These are phyloP conservation scores for Aspidoscelis tigris DNA, from an alignment of 2,113 vertebrate genomes.

Conservation along the genomic window DNA sequence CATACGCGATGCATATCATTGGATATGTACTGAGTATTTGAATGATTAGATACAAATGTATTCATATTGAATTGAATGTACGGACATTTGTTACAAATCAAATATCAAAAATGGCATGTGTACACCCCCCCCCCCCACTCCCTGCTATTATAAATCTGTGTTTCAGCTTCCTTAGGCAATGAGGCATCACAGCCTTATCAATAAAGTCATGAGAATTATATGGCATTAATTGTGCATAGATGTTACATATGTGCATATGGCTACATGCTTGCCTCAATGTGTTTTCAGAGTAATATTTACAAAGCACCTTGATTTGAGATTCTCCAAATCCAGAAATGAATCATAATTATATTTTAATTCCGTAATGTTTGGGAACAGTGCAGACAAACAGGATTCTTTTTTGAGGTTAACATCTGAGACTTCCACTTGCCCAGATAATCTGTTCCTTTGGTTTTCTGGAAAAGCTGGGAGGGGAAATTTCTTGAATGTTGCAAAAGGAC, in stretches of 20 bases:
- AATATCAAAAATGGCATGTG: no score
- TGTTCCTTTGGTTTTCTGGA: constrained; percentile 57
- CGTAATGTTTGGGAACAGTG: no score
- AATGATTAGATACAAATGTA: no score
- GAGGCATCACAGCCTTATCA: neutral
- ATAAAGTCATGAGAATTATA: neutral
- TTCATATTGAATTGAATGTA: no score
- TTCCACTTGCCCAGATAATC: constrained; percentile 65
- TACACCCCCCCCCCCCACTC: neutral
- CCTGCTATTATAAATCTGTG: neutral
- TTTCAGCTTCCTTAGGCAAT: neutral
- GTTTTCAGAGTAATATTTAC: no score
- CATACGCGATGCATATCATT: no score
- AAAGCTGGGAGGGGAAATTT: constrained; percentile 50
- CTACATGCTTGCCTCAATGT: neutral
- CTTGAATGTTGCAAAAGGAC: constrained; percentile 22
- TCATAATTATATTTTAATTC: no score
- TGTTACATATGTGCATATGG: neutral
- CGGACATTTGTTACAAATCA: no score
- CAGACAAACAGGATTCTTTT: no score
- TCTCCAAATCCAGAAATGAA: no score
- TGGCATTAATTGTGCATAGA: neutral
- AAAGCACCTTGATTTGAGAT: no score
- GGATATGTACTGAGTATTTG: no score
- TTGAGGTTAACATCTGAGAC: constrained; percentile 47